Conservation (phyloP, 2,888 invertebrate species). For the Drosophila anceps region DNA sequence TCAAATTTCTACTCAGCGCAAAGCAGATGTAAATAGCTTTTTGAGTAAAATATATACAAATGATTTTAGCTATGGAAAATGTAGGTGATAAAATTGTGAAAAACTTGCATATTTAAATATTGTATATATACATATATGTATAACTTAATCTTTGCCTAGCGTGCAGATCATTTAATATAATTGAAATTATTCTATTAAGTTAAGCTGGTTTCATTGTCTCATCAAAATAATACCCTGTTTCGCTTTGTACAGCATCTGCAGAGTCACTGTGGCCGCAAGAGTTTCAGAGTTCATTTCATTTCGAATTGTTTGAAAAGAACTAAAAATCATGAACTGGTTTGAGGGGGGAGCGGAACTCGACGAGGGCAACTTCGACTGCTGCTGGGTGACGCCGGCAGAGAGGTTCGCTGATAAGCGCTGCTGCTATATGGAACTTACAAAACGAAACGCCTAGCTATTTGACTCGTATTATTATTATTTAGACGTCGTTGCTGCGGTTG, state of each 20-base stretch:
- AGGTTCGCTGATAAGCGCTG: conserved; percentile 47
- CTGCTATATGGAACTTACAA: conserved; percentile 27
- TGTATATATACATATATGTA: neutral
- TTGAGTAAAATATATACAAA: conserved; percentile 21
- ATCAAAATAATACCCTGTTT: neutral
- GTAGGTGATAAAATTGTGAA: conserved; percentile 32
- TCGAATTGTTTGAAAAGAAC: conserved; percentile 30
- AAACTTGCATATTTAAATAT: conserved; percentile 5
- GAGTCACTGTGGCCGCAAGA: neutral
- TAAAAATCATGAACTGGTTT: conserved; percentile 66
- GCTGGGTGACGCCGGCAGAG: conserved; percentile 5
- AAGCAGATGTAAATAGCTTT: conserved; percentile 46
- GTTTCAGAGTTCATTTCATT: conserved; percentile 7
- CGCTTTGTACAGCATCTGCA: conserved; percentile 21
- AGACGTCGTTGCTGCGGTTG: conserved; percentile 12
- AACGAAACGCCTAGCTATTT: neutral
- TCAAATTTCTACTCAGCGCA: conserved; percentile 15
- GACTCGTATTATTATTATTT: conserved; percentile 21
- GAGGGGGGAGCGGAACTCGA: conserved; percentile 15
- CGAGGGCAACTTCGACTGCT: conserved; percentile 30
- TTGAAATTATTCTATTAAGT: neutral
- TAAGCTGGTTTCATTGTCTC: neutral
- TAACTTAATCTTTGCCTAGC: neutral
- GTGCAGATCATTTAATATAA: neutral
- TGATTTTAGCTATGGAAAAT: conserved; percentile 32